phyloP scores from a whole-genome alignment of 2,888 invertebrate genomes.

The Pollenia griseotomentosa region DNA sequence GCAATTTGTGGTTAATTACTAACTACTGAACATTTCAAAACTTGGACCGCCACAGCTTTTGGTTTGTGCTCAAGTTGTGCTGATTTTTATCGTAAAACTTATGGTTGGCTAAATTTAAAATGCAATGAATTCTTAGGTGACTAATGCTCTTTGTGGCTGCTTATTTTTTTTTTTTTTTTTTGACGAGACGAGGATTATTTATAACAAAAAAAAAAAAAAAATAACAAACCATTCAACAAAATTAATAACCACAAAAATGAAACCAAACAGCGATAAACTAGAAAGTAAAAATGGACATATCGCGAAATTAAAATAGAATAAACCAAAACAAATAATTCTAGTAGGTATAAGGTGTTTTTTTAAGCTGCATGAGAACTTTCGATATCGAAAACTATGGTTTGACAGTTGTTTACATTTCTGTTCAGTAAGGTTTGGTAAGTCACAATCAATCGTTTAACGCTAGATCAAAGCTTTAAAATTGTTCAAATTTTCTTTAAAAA shows the following conservation, averaged over 20 bases:
- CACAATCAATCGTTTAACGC: too few relatives aligned
- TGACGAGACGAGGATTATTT: constrained; percentile 20
- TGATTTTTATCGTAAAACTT: constrained; percentile 54
- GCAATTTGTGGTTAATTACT: constrained; percentile 32
- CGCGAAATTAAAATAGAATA: not conserved
- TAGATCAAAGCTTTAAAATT: too few relatives aligned
- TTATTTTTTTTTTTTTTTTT: not conserved
- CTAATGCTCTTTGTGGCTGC: constrained; percentile 46
- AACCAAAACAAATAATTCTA: not conserved
- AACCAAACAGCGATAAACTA: not conserved
- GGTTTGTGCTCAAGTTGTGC: constrained; percentile 37
- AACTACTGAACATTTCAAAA: not conserved
- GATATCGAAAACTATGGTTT: not conserved
- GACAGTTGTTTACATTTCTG: too few relatives aligned
- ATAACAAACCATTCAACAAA: constrained; percentile 28
- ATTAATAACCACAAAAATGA: not conserved
- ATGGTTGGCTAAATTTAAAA: constrained; percentile 53
- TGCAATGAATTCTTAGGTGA: constrained; percentile 68
- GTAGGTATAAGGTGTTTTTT: not conserved
- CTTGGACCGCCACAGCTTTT: not conserved
- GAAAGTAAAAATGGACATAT: not conserved
- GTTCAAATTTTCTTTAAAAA: too few relatives aligned
- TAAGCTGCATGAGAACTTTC: not conserved
- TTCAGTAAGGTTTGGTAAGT: too few relatives aligned
- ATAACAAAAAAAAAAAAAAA: not conserved